These are phyloP conservation scores for Diabrotica balteata DNA, from an alignment of 2,888 invertebrate genomes.

Conservation along the genomic window DNA sequence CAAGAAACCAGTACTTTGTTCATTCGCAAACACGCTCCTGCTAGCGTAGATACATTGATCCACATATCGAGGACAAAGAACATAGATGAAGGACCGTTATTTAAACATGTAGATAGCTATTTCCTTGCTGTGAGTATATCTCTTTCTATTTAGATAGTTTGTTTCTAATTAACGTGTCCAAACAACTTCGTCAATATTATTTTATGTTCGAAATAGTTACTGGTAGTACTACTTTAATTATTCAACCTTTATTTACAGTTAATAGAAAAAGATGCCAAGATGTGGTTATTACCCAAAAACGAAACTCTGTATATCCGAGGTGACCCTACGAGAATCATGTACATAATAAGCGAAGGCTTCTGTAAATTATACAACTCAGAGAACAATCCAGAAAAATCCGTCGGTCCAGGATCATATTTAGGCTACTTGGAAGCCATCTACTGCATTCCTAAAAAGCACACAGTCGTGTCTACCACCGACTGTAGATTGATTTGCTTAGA, in stretches of 20 bases:
- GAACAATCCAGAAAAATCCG: constrained; percentile 16
- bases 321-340: constrained; percentile 30
- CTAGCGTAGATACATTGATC: constrained; percentile 6
- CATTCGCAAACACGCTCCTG: constrained; percentile 20
- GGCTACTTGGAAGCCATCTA: constrained; percentile 64
- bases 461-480: constrained; percentile 63
- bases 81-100: constrained; percentile 24
- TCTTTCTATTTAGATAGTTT: too few relatives aligned
- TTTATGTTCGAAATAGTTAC: too few relatives aligned
- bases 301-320: constrained; percentile 30
- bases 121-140: constrained; percentile 30
- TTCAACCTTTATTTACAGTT: constrained; percentile 13
- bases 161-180: too few relatives aligned
- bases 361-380: constrained; percentile 29
- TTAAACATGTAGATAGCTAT: constrained; percentile 30
- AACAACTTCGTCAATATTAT: too few relatives aligned
- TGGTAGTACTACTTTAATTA: too few relatives aligned
- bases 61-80: constrained; percentile 14
- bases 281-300: constrained; percentile 24
- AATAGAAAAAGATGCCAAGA: constrained; percentile 27
- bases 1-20: constrained; percentile 14
- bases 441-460: constrained; percentile 63
- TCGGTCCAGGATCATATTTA: constrained; percentile 48
- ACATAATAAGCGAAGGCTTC: constrained; percentile 26
- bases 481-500: constrained; percentile 64